Conservation (phyloP, 2,888 invertebrate species). For the Cheilosia impressa region DNA sequence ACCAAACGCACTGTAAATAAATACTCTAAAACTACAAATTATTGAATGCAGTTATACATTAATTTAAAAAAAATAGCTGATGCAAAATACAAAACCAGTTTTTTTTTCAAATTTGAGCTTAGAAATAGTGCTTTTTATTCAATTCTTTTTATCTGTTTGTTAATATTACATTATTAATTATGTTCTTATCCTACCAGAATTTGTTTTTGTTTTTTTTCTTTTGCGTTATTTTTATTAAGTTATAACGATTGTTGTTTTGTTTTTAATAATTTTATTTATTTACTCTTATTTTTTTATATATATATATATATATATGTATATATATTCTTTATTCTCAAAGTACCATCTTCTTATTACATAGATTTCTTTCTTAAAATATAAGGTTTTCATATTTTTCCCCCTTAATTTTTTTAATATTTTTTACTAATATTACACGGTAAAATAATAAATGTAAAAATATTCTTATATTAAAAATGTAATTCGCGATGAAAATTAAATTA, state of each 20-base stretch:
- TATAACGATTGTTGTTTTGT: constrained; percentile 70
- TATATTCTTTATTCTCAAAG: constrained; percentile 70
- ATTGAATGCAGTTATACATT: too few relatives aligned
- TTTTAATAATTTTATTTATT: constrained; percentile 69
- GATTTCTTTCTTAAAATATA: constrained; percentile 68
- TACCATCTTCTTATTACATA: constrained; percentile 68
- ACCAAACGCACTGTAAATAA: too few relatives aligned
- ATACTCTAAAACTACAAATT: too few relatives aligned
- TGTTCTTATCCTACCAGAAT: constrained; percentile 69
- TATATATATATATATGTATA: constrained; percentile 67
- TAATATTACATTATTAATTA: constrained; percentile 73
- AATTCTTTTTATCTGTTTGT: constrained; percentile 64
- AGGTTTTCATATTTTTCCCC: constrained; percentile 53
- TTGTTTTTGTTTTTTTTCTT: constrained; percentile 41
- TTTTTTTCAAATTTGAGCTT: constrained; percentile 74
- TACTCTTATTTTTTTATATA: constrained; percentile 33
- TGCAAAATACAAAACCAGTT: constrained; percentile 18
- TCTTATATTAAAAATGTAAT: constrained; percentile 68
- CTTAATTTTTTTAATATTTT: constrained; percentile 22
- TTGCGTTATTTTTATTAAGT: constrained; percentile 47
- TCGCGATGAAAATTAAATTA: constrained; percentile 65
- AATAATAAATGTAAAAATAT: constrained; percentile 75
- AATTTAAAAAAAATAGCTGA: not conserved
- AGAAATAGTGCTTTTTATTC: constrained; percentile 75
- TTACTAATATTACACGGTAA: constrained; percentile 72